A percentile compares a stretch with the other conserved stretches of the same genome.
These are phyloP conservation scores for Sebastes kiyomatsui DNA, from an alignment of 2,797 vertebrate genomes.

Conservation along the genomic window DNA sequence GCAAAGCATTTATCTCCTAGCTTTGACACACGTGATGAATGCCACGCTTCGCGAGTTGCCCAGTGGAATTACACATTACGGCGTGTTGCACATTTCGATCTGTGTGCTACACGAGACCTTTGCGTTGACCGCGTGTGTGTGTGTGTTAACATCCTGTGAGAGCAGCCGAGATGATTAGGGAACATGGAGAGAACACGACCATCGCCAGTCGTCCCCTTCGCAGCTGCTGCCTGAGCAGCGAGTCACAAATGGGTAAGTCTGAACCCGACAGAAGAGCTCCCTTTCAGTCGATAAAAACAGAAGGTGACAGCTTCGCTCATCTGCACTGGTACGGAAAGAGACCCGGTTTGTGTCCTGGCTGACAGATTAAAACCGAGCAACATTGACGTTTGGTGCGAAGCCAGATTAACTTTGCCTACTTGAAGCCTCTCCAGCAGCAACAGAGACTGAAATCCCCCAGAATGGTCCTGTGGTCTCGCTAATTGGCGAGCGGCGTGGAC, in stretches of 20 bases:
- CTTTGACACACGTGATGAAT: conserved; percentile 41
- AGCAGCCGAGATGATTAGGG: conserved; percentile 50
- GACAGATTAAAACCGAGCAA: conserved; percentile 64
- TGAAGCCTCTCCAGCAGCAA: conserved; percentile 70
- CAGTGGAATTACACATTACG: conserved; percentile 7
- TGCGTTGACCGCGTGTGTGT: conserved; percentile 19
- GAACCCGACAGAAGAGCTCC: conserved; percentile 18
- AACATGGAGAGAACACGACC: conserved; percentile 39
- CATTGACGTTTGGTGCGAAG: conserved; percentile 62
- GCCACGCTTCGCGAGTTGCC: neutral
- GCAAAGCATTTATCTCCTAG: conserved; percentile 26
- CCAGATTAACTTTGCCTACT: conserved; percentile 70
- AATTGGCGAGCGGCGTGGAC: conserved; percentile 63
- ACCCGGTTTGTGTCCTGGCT: conserved; percentile 53
- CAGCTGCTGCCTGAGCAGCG: conserved; percentile 44
- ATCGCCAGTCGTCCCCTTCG: conserved; percentile 9
- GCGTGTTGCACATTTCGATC: conserved; percentile 2
- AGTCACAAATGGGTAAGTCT: conserved; percentile 45
- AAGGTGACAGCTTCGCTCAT: conserved; percentile 64
- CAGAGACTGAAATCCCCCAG: conserved; percentile 57
- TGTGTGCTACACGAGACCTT: neutral
- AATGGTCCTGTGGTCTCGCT: conserved; percentile 65
- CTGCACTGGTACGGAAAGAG: conserved; percentile 22
- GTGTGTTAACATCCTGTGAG: conserved; percentile 30
- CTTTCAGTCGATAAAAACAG: conserved; percentile 53